A percentile compares a stretch with the other conserved stretches of the same genome.
These are phyloP conservation scores for Cephus nigrinus DNA, from an alignment of 2,888 invertebrate genomes.

Conservation along the genomic window DNA sequence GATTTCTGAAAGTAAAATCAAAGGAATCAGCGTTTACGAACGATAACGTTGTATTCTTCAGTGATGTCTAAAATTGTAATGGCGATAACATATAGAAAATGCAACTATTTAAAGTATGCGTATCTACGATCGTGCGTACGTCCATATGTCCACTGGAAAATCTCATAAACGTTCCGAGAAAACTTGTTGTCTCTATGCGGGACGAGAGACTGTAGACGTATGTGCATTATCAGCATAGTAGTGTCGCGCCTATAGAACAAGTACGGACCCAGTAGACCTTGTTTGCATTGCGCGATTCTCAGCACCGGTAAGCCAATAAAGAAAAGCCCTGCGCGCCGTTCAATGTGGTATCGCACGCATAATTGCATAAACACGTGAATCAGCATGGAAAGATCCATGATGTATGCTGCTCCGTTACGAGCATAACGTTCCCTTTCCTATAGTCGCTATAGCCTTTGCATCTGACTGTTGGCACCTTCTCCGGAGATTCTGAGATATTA, in stretches of 20 bases:
- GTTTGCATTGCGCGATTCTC: not conserved
- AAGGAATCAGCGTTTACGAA: not conserved
- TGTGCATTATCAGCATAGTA: not conserved
- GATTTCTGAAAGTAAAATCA: constrained; percentile 70
- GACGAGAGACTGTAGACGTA: not conserved
- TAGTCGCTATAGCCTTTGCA: not conserved
- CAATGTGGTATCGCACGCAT: not conserved
- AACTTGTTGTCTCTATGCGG: not conserved
- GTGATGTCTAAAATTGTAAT: not conserved
- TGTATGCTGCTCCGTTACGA: not conserved
- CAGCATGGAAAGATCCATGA: not conserved
- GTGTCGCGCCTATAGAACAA: not conserved
- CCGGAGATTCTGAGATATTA: not conserved
- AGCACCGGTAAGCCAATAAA: not conserved
- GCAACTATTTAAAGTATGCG: not conserved
- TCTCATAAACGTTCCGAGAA: not conserved
- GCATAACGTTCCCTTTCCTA: not conserved
- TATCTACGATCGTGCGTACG: not conserved
- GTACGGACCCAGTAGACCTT: not conserved
- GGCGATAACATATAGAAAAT: not conserved
- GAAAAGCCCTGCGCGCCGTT: not conserved
- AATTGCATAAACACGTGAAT: not conserved
- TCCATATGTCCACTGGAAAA: not conserved
- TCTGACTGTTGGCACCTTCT: not conserved
- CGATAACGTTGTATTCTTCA: not conserved